Percentiles rank a stretch among this genome's conserved stretches.
Evolutionary conservation across 2,888 invertebrate genomes (phyloP).

Genomic region (Perithous albicinctus): DNA sequence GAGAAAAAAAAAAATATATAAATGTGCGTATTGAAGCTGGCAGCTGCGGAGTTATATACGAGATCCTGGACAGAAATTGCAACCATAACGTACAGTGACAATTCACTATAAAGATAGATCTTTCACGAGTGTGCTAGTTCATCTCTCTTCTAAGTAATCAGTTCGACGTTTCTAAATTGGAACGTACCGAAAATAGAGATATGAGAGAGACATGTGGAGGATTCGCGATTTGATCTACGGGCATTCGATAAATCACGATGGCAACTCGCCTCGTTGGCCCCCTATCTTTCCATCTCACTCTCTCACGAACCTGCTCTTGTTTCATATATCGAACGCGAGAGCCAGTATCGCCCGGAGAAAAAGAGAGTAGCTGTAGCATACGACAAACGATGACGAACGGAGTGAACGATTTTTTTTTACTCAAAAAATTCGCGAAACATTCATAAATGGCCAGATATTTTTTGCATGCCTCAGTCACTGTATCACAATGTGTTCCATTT

Average conservation of each 20-base stretch:
- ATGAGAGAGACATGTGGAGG: neutral
- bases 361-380: slow-evolving; percentile 17
- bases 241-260: slow-evolving; percentile 58
- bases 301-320: neutral
- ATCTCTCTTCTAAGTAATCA: slow-evolving; percentile 54
- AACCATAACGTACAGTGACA: slow-evolving; percentile 31
- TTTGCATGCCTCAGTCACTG: slow-evolving; percentile 1
- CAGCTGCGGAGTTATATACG: neutral
- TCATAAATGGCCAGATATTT: neutral
- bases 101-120: slow-evolving; percentile 50
- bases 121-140: slow-evolving; percentile 29
- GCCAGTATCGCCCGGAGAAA: slow-evolving; percentile 27
- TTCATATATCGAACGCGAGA: neutral
- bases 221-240: slow-evolving; percentile 32
- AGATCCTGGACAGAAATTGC: neutral
- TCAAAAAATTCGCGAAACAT: slow-evolving; percentile 4
- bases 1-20: neutral
- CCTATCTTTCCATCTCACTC: slow-evolving; percentile 39
- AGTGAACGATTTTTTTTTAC: slow-evolving; percentile 3
- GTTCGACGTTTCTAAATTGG: slow-evolving; percentile 60
- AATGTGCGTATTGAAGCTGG: neutral
- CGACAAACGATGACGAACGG: slow-evolving; percentile 58
- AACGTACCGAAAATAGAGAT: slow-evolving; percentile 21
- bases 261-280: slow-evolving; percentile 1
- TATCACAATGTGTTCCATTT: slow-evolving; percentile 12